These are phyloP conservation scores for Drosophila vallismaia DNA, from an alignment of 2,888 invertebrate species.

Conservation along the genomic window DNA sequence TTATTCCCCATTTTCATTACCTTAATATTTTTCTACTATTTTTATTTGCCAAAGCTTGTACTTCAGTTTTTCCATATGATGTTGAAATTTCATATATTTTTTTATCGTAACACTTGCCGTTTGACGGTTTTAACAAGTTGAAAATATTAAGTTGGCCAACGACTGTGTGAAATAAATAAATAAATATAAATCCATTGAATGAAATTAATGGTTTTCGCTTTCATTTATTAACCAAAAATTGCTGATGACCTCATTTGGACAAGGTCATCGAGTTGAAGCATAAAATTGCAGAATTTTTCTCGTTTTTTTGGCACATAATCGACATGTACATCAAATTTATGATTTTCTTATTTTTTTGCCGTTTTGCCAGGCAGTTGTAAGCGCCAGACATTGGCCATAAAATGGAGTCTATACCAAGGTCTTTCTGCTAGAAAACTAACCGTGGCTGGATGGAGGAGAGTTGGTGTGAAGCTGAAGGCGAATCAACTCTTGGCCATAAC, in stretches of 20 bases:
- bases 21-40: slow-evolving; percentile 1
- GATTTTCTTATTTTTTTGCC: slow-evolving; percentile 40
- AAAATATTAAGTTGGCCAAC: slow-evolving; percentile 1
- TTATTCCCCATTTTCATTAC: background rate
- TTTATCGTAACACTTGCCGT: background rate
- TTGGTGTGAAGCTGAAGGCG: slow-evolving; percentile 15
- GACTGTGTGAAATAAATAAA: slow-evolving; percentile 31
- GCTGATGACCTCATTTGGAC: slow-evolving; percentile 53
- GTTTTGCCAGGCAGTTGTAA: slow-evolving; percentile 45
- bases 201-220: slow-evolving; percentile 19
- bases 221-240: slow-evolving; percentile 18
- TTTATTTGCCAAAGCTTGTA: slow-evolving; percentile 19
- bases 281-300: slow-evolving; percentile 12
- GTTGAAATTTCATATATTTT: background rate
- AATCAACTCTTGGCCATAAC: slow-evolving; percentile 68
- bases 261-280: slow-evolving; percentile 39
- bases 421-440: slow-evolving; percentile 62
- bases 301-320: slow-evolving; percentile 69
- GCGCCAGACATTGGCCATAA: slow-evolving; percentile 74
- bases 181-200: background rate
- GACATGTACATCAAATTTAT: slow-evolving; percentile 79
- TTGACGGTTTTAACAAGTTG: background rate
- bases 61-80: slow-evolving; percentile 17
- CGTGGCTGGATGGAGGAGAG: background rate
- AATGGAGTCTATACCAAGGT: slow-evolving; percentile 51